Evolutionary conservation across 2,113 vertebrate species (phyloP).

Genomic region (Pimephales promelas): DNA sequence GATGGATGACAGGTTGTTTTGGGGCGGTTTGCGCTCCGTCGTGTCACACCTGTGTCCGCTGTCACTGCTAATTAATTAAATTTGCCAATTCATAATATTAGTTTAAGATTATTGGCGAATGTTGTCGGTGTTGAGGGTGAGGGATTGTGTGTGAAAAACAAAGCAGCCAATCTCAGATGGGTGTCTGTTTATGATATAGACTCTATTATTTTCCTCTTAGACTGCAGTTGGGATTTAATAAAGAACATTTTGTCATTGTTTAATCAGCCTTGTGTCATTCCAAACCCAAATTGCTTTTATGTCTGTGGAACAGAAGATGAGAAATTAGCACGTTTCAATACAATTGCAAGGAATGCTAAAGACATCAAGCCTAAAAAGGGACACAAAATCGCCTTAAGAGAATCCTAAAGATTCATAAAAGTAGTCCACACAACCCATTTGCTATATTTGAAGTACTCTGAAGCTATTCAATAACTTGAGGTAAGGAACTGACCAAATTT

Average conservation of each 20-base stretch:
- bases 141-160: neutral
- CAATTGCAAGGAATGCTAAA: neutral
- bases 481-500: neutral
- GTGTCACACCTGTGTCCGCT: conserved; percentile 25
- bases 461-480: neutral
- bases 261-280: neutral
- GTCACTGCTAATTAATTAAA: neutral
- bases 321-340: neutral
- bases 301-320: neutral
- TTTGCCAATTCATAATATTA: conserved; percentile 20
- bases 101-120: neutral
- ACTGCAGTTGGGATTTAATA: neutral
- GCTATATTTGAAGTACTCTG: neutral
- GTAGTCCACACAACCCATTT: neutral
- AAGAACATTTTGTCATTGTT: neutral
- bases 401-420: neutral
- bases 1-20: conserved; percentile 14
- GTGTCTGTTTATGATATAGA: neutral
- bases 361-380: neutral
- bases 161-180: neutral
- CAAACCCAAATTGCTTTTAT: neutral
- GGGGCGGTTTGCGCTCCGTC: neutral
- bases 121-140: neutral
- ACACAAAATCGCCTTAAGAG: neutral
- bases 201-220: conserved; percentile 3